Evolutionary conservation across 1,140 invertebrate species (phyloP), one percentile per base, ranked within the genome.

Genomic region (Harpegnathos saltator): DNA sequence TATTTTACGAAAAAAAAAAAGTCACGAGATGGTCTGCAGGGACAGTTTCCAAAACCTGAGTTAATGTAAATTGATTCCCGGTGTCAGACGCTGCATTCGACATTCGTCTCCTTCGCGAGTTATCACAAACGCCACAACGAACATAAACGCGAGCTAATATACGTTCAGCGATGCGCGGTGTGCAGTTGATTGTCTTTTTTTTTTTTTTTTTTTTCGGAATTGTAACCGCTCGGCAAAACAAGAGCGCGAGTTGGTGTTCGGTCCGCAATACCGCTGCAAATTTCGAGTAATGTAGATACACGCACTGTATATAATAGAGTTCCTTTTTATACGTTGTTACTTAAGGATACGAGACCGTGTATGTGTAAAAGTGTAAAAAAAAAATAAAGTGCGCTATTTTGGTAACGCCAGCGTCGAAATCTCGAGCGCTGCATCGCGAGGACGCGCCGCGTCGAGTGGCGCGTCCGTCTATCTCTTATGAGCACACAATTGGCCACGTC

Each of bases 331-430:
- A 63, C 17, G 12, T 38, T 29, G 33, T 63, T 63, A 63, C 24
- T 63, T 63, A 33, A 33, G 24, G 54, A 56, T 19, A 63, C n/a
- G n/a, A 33, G 9, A 4, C 5, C n/a, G 56, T 58, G 56, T 24
- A 63, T 63, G 61, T 63, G 15, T 26, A n/a, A n/a, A n/a, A n/a
- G n/a, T n/a, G n/a, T n/a, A n/a, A n/a, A n/a, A n/a, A n/a, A n/a
- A n/a, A n/a, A n/a, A 33, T 63, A 33, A 63, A 63, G 24, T n/a
- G 33, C 33, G 33, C 26, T 63, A 63, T 63, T 63, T 63, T 63
- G 15, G 33, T 63, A 38, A 63, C 24, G 33, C 26, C 4, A 29
- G 3, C 5, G 17, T 63, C 17, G 17, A 24, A 63, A 63, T 63
- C 24, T 24, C 54, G 11, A 56, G 19, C 7, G 38, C 38, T 44